Percentiles rank a stretch among this genome's conserved stretches.
Evolutionary conservation across 2,113 vertebrate genomes (phyloP).

Genomic region (Andinoacara biseriatus): DNA sequence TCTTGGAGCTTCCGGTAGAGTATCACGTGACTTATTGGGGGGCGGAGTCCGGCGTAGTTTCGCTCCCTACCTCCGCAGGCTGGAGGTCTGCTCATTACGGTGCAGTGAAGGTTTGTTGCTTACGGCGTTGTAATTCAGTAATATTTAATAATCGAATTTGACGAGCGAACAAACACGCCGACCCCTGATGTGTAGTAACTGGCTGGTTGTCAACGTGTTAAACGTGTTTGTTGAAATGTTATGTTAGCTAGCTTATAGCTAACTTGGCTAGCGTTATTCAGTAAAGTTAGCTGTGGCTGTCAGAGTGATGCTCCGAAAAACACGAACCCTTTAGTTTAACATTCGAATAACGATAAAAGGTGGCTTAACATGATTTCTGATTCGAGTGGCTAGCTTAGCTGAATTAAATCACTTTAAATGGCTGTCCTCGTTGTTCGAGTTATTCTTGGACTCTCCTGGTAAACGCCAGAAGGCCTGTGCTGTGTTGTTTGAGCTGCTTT

Average conservation of each 20-base stretch:
- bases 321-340: background rate
- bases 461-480: slow-evolving; percentile 55
- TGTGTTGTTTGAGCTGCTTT: slow-evolving; percentile 25
- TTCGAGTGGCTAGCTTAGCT: fast-evolving
- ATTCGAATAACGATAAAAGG: background rate
- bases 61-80: background rate
- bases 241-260: slow-evolving; percentile 43
- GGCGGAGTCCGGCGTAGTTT: slow-evolving; percentile 7
- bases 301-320: background rate
- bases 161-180: background rate
- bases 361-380: background rate
- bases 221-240: slow-evolving; percentile 6
- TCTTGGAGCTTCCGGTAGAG: background rate
- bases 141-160: background rate
- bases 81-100: background rate
- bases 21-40: slow-evolving; percentile 14
- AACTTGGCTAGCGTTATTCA: slow-evolving; percentile 9
- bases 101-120: slow-evolving; percentile 33
- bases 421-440: background rate
- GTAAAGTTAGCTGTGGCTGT: slow-evolving; percentile 61
- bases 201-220: background rate
- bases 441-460: slow-evolving; percentile 7
- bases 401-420: background rate
- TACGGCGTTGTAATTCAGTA: background rate
- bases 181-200: fast-evolving